Evolutionary conservation across 2,888 invertebrate genomes (phyloP), one percentile per base, ranked within the genome.

Genomic region (Escarpia spicata): DNA sequence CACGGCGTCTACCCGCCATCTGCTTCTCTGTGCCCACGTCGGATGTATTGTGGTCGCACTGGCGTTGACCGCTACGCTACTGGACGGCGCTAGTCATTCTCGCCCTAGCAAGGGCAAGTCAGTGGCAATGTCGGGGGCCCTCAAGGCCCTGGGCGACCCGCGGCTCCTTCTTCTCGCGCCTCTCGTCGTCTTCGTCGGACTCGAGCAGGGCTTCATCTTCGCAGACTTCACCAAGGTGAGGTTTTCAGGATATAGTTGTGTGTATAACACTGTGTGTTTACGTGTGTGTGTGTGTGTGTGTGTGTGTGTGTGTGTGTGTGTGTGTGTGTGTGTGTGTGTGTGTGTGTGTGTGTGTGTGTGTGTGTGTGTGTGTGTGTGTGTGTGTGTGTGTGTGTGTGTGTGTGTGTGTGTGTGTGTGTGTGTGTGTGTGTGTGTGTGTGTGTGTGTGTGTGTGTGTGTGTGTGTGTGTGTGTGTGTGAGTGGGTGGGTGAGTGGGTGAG

Each of bases 221-320:
- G 95, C 95, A 19, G 96, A 96, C 94, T 96, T 96, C 93, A 96
- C 96, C 12, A 96, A 96, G 95, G 96, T 96, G 94, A 94, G 94
- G 92, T 12, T 9, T 52, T 52, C 12, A 12, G 3, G 3, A 75
- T 60, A 19, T 19, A 26, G n/a, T 15, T 45, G 45, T 45, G 10
- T 45, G 45, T 45, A 10, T 45, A 45, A 9, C 2, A 45, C 8
- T 52, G 52, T 6, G 52, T 9, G 52, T 52, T 9, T 9, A 15
- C 15, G 52, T 52, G 52, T 52, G 52, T 9, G 52, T 52, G 52
- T 52, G 52, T 45, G 45, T 10, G 45, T 45, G 45, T 45, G 45
- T 45, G 45, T 10, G 45, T 45, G 45, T 45, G 45, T 45, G 45
- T 10, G 45, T 45, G 45, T 1, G 45, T 45, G 45, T 0, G 45